Evolutionary conservation across 2,797 vertebrate genomes (phyloP).

Genomic region (Lacerta agilis): DNA sequence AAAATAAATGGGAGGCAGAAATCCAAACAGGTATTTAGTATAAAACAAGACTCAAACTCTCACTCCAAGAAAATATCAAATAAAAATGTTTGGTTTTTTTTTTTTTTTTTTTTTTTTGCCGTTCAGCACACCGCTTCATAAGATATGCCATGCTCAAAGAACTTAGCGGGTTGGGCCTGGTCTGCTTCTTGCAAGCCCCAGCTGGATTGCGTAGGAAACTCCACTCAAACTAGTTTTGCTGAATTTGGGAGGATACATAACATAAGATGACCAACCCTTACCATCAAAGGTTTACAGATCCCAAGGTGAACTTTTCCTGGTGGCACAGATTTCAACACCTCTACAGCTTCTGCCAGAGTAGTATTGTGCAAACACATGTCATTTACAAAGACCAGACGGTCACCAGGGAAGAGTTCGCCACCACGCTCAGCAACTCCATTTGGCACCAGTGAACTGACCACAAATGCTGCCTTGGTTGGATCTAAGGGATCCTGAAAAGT

Average conservation of each 20-base stretch:
- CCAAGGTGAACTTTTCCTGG: slow-evolving; percentile 88
- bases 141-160: not conserved
- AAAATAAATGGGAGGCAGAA: not conserved
- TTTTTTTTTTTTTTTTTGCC: not conserved
- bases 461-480: slow-evolving; percentile 87
- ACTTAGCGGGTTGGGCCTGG: not conserved
- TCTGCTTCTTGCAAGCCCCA: not conserved
- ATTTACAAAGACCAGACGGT: slow-evolving; percentile 93
- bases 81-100: not conserved
- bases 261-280: slow-evolving; percentile 54
- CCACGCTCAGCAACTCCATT: slow-evolving; percentile 85
- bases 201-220: not conserved
- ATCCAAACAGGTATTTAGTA: not conserved
- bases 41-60: too few species aligned
- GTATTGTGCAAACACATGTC: slow-evolving; percentile 79
- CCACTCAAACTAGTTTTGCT: slow-evolving; percentile 4
- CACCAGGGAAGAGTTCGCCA: slow-evolving; percentile 87
- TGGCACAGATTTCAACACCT: slow-evolving; percentile 88
- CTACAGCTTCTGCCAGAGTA: slow-evolving; percentile 86
- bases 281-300: slow-evolving; percentile 90
- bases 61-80: too few species aligned
- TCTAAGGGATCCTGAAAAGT: slow-evolving; percentile 90
- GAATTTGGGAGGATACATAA: not conserved
- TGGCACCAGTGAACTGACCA: slow-evolving; percentile 91
- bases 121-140: not conserved